A percentile compares a stretch with the other conserved stretches of the same genome.
phyloP scores from a whole-genome alignment of 2,797 vertebrate genomes.

The Hippopotamyrus pictus region DNA sequence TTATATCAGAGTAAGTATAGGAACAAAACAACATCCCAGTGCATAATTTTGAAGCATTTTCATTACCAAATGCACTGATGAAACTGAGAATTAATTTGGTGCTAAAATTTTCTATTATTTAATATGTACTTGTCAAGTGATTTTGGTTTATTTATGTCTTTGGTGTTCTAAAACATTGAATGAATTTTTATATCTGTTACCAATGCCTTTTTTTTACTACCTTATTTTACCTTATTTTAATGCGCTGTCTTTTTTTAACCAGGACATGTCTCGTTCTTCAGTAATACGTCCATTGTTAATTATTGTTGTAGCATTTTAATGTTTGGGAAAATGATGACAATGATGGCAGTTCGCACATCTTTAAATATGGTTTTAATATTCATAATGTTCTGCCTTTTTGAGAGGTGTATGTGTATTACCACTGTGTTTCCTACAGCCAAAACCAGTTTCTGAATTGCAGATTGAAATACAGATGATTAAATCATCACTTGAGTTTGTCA shows the following conservation, averaged over 20 bases:
- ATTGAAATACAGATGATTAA: background rate
- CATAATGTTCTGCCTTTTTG: background rate
- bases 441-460: background rate
- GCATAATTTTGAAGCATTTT: background rate
- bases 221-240: constrained; percentile 15
- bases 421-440: constrained; percentile 1
- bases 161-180: background rate
- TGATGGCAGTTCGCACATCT: background rate
- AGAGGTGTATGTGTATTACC: background rate
- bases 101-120: constrained; percentile 3
- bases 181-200: constrained; percentile 15
- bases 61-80: background rate
- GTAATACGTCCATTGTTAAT: constrained; percentile 7
- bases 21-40: constrained; percentile 3
- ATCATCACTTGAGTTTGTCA: background rate
- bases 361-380: constrained; percentile 7
- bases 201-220: constrained; percentile 21
- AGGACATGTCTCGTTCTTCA: background rate
- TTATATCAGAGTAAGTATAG: background rate
- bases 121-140: background rate
- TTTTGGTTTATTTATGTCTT: constrained; percentile 23
- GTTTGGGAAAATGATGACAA: background rate
- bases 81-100: constrained; percentile 10
- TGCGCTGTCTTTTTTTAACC: constrained; percentile 3
- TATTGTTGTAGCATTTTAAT: background rate